phyloP scores from a whole-genome alignment of 2,888 invertebrate genomes.

The Ischnura elegans region DNA sequence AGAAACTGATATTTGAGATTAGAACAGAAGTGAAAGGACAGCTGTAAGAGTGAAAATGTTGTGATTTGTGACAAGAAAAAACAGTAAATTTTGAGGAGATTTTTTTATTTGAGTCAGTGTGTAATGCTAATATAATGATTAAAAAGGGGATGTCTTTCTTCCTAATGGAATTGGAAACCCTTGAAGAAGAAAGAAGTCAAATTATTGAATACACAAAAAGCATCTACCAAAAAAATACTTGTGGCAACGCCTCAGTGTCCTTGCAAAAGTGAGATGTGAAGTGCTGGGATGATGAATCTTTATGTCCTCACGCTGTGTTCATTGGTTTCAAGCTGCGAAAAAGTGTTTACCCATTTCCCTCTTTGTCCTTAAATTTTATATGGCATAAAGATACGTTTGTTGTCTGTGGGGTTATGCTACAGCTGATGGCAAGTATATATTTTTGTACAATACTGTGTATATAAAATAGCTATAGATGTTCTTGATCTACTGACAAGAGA shows the following conservation, averaged over 20 bases:
- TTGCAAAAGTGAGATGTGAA: constrained; percentile 50
- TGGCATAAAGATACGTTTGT: constrained; percentile 64
- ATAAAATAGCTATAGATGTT: constrained; percentile 64
- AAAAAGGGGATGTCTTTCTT: constrained; percentile 46
- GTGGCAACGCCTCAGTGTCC: constrained; percentile 33
- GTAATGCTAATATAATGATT: constrained; percentile 40
- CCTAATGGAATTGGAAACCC: background rate
- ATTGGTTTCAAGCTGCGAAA: constrained; percentile 61
- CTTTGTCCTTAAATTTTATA: constrained; percentile 63
- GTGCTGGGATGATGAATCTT: constrained; percentile 9
- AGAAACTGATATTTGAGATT: background rate
- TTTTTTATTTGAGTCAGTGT: constrained; percentile 47
- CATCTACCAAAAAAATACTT: constrained; percentile 23
- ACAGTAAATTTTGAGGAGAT: background rate
- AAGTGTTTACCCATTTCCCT: constrained; percentile 46
- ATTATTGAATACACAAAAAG: background rate
- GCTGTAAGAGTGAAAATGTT: constrained; percentile 33
- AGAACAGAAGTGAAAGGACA: background rate
- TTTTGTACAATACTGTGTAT: constrained; percentile 61
- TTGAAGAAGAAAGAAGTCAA: background rate
- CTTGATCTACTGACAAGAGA: constrained; percentile 45
- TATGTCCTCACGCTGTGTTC: constrained; percentile 64
- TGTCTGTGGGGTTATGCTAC: constrained; percentile 66
- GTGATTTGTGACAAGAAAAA: constrained; percentile 19
- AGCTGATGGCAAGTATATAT: constrained; percentile 65